Evolutionary conservation across 2,113 vertebrate genomes (phyloP).

Genomic region (Tinamus guttatus): DNA sequence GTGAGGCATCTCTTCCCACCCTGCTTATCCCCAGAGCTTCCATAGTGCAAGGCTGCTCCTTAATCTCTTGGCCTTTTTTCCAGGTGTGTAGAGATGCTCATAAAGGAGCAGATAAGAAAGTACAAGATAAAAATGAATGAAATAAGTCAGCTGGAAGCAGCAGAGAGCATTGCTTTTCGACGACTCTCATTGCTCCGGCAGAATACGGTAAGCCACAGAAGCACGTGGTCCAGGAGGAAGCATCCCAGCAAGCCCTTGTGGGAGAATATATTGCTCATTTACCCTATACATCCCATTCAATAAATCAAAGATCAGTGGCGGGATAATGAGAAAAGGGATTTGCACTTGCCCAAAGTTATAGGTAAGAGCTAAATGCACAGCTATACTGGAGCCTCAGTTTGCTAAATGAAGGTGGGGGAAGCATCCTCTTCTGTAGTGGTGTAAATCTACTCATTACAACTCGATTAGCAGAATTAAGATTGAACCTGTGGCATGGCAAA

Average conservation of each 20-base stretch:
- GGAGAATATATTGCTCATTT: background rate
- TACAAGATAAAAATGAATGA: constrained; percentile 97
- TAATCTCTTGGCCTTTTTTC: background rate
- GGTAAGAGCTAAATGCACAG: background rate
- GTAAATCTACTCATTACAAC: background rate
- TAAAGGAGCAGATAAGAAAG: constrained; percentile 92
- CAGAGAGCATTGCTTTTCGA: constrained; percentile 88
- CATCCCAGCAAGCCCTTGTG: background rate
- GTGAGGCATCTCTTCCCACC: background rate
- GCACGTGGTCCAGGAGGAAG: background rate
- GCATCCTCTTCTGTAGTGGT: background rate
- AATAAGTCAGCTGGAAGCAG: constrained; percentile 94
- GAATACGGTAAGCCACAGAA: constrained; percentile 79
- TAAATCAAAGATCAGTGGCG: background rate
- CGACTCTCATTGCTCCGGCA: constrained; percentile 90
- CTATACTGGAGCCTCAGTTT: background rate
- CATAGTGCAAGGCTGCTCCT: background rate
- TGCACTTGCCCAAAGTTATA: background rate
- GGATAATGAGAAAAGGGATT: background rate
- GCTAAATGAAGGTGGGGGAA: background rate
- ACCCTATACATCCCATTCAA: background rate
- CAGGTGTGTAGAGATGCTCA: constrained; percentile 96
- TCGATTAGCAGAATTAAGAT: background rate
- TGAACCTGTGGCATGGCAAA: background rate
- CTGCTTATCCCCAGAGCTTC: background rate